Percentiles rank a stretch among this genome's conserved stretches.
phyloP scores from a whole-genome alignment of 2,113 vertebrate species.

The Rhizomys pruinosus region DNA sequence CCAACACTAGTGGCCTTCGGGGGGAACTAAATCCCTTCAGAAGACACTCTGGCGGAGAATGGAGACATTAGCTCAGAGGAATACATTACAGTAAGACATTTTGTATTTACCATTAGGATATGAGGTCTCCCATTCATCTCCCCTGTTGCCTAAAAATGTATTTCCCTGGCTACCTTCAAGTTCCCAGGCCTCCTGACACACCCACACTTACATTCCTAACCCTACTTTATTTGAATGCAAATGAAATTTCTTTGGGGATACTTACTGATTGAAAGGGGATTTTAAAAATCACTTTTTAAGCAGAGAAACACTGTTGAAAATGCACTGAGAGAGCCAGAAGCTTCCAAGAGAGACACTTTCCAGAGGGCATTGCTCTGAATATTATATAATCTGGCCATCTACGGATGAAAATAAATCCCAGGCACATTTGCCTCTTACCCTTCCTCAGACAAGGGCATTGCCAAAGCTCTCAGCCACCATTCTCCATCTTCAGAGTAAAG shows the following conservation, averaged over 20 bases:
- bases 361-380: conserved; percentile 70
- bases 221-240: conserved; percentile 71
- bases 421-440: conserved; percentile 55
- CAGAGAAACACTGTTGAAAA: conserved; percentile 53
- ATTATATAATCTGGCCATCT: conserved; percentile 65
- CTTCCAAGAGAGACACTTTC: conserved; percentile 70
- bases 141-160: conserved; percentile 25
- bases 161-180: conserved; percentile 47
- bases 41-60: conserved; percentile 54
- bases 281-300: conserved; percentile 73
- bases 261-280: conserved; percentile 63
- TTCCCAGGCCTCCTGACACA: conserved; percentile 42
- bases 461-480: conserved; percentile 55
- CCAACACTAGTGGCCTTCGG: conserved; percentile 1
- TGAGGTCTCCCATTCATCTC: conserved; percentile 44
- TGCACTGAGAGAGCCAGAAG: conserved; percentile 41
- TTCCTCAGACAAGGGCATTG: conserved; percentile 60
- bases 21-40: conserved; percentile 56
- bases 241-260: conserved; percentile 64
- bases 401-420: conserved; percentile 67
- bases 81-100: conserved; percentile 51
- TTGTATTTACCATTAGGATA: conserved; percentile 51
- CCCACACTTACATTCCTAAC: conserved; percentile 63
- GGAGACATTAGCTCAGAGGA: conserved; percentile 53
- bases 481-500: conserved; percentile 33